Evolutionary conservation across 1,140 invertebrate genomes (phyloP).

Genomic region (Macrocentrus cingulum): DNA sequence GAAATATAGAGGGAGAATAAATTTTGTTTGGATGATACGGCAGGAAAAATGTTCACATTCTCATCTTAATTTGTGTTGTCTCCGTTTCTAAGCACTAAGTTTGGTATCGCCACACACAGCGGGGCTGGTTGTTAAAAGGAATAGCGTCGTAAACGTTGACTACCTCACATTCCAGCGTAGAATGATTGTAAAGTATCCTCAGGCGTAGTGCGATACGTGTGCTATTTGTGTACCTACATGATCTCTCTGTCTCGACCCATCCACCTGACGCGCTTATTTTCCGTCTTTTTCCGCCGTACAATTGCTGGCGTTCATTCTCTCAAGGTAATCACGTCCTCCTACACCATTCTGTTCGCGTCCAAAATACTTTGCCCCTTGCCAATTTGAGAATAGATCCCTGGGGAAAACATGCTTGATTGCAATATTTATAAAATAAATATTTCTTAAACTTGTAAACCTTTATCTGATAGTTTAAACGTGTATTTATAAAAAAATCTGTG

Average conservation of each 20-base stretch:
- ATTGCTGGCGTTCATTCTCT: constrained; percentile 45
- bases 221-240: too few species aligned
- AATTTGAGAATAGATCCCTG: too few species aligned
- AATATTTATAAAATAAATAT: too few species aligned
- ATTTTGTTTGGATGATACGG: background rate
- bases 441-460: too few species aligned
- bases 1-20: too few species aligned
- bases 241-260: background rate
- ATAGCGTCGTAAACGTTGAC: constrained; percentile 41
- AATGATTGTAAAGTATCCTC: constrained; percentile 37
- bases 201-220: constrained; percentile 28
- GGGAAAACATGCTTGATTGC: too few species aligned
- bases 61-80: constrained; percentile 12
- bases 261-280: constrained; percentile 4
- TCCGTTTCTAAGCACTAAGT: constrained; percentile 3
- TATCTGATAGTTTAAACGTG: too few species aligned
- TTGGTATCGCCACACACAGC: constrained; percentile 11
- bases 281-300: constrained; percentile 8
- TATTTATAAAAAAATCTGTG: too few species aligned
- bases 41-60: background rate
- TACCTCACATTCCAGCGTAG: constrained; percentile 33
- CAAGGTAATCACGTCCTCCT: constrained; percentile 41
- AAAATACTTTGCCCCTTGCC: constrained; percentile 11
- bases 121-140: constrained; percentile 22
- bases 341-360: constrained; percentile 17